Evolutionary conservation across 30 jellyfish, hydroid and myxozoan species (phyloP).

Genomic region (Aurelia sp.): DNA sequence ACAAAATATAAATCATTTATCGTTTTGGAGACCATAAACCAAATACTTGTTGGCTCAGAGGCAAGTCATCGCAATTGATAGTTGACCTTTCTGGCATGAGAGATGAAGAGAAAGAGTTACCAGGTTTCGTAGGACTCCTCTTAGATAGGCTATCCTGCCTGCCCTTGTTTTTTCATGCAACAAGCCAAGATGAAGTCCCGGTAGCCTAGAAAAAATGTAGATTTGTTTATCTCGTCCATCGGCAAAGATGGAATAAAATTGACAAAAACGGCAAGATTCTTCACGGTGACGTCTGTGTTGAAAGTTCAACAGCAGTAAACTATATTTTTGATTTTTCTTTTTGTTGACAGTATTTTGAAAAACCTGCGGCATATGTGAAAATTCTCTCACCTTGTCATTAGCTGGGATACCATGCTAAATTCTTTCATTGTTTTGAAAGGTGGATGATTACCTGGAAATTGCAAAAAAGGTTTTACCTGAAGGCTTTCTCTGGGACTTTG

Average conservation of each 20-base stretch:
- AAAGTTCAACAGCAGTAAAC: too few species aligned
- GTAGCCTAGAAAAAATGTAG: slow-evolving; percentile 24
- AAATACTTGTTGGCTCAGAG: too few species aligned
- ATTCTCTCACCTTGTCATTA: neutral
- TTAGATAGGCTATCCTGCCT: slow-evolving; percentile 40
- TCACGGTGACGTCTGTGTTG: too few species aligned
- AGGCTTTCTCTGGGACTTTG: neutral
- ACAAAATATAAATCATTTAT: too few species aligned
- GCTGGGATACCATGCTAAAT: neutral
- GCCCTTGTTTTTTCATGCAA: slow-evolving; percentile 60
- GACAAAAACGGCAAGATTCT: too few species aligned
- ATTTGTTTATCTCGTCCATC: too few species aligned
- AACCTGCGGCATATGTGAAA: neutral
- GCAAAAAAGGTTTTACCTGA: too few species aligned
- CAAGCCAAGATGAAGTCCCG: slow-evolving; percentile 34
- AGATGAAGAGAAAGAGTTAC: neutral
- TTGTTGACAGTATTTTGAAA: neutral
- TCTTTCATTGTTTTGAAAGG: neutral
- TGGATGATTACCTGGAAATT: neutral
- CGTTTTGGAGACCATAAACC: too few species aligned
- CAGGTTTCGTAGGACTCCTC: slow-evolving; percentile 56
- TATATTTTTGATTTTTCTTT: neutral
- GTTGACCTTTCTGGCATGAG: too few species aligned
- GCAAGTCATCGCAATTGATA: too few species aligned
- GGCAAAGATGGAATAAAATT: too few species aligned